Evolutionary conservation across 2,797 vertebrate species (phyloP).

Genomic region (Sebastes steindachneri): DNA sequence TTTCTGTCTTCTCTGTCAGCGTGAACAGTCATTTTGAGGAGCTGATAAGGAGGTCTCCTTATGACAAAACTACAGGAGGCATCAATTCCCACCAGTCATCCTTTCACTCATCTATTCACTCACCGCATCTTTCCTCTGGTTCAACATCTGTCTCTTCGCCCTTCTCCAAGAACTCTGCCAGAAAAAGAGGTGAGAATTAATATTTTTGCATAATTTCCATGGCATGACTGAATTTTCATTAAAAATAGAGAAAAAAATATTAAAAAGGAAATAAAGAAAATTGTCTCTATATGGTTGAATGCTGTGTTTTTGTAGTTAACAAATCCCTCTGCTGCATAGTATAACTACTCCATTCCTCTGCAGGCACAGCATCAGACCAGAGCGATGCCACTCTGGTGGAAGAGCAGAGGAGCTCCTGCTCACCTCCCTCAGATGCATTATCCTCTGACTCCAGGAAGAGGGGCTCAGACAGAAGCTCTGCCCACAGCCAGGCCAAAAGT

Average conservation of each 20-base stretch:
- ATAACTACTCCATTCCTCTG: slow-evolving; percentile 49
- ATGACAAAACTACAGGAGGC: slow-evolving; percentile 71
- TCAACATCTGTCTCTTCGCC: slow-evolving; percentile 86
- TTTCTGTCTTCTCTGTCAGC: slow-evolving; percentile 25
- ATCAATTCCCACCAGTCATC: slow-evolving; percentile 82
- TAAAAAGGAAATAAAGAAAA: background rate
- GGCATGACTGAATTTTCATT: background rate
- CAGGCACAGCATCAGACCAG: slow-evolving; percentile 79
- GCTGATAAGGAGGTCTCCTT: slow-evolving; percentile 79
- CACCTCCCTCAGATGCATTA: slow-evolving; percentile 77
- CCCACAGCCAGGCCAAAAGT: slow-evolving; percentile 73
- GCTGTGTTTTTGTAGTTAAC: background rate
- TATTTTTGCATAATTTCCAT: background rate
- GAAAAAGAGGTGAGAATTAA: slow-evolving; percentile 80
- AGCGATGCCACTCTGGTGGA: slow-evolving; percentile 82
- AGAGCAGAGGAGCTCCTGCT: slow-evolving; percentile 82
- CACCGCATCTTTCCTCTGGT: slow-evolving; percentile 83
- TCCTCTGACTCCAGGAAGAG: slow-evolving; percentile 83
- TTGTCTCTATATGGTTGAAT: background rate
- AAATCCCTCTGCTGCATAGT: background rate
- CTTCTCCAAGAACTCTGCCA: slow-evolving; percentile 83
- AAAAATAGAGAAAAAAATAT: background rate
- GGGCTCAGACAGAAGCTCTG: slow-evolving; percentile 72
- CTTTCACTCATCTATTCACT: slow-evolving; percentile 69
- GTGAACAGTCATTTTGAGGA: slow-evolving; percentile 85